These are phyloP conservation scores for Chrysina gloriosa DNA, from an alignment of 2,888 invertebrate genomes.

Conservation along the genomic window DNA sequence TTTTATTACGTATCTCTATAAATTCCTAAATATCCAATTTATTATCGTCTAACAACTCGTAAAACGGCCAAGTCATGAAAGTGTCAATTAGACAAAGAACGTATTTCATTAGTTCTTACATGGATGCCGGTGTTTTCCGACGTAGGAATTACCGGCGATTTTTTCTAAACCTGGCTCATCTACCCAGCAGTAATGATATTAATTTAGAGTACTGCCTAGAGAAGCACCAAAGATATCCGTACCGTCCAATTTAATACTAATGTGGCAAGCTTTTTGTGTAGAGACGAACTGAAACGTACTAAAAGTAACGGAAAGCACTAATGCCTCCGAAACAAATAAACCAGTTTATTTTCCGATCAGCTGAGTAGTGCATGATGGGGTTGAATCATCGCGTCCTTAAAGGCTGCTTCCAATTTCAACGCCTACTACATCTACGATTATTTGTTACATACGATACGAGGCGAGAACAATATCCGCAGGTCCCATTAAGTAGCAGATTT, in stretches of 20 bases:
- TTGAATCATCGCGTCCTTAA: neutral
- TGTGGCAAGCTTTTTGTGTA: neutral
- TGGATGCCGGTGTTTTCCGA: constrained; percentile 3
- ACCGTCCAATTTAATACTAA: neutral
- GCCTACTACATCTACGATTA: too few relatives aligned
- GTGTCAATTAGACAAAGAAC: constrained; percentile 24
- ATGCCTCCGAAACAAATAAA: too few relatives aligned
- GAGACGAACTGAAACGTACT: too few relatives aligned
- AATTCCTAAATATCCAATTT: constrained; percentile 21
- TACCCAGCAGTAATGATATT: constrained; percentile 19
- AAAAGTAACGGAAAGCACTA: too few relatives aligned
- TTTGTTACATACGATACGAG: too few relatives aligned
- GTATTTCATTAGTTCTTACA: constrained; percentile 14
- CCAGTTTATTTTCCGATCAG: too few relatives aligned
- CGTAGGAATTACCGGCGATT: constrained; percentile 8
- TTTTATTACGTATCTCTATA: neutral
- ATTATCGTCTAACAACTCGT: constrained; percentile 3
- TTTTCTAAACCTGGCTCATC: constrained; percentile 1
- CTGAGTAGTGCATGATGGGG: too few relatives aligned
- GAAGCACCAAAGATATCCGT: constrained; percentile 2
- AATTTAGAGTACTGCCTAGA: constrained; percentile 21
- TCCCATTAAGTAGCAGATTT: neutral
- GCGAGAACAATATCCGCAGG: too few relatives aligned
- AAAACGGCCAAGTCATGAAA: constrained; percentile 17
- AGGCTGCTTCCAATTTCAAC: too few relatives aligned